Evolutionary conservation across 2,888 invertebrate genomes (phyloP).

Genomic region (Rutpela maculata): DNA sequence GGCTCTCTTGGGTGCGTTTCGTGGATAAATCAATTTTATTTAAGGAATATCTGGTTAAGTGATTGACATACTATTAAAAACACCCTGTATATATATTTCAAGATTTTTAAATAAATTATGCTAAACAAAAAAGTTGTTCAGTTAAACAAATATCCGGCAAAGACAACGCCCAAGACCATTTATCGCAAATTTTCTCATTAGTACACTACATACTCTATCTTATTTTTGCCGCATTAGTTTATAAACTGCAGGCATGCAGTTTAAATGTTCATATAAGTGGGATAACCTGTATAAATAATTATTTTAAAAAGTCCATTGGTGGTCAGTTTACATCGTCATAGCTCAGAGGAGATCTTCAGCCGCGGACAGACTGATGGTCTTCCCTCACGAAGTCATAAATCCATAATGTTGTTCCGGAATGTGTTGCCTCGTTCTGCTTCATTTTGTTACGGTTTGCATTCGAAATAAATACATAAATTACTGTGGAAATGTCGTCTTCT

Average conservation of each 20-base stretch:
- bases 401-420: constrained; percentile 40
- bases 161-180: too few relatives aligned
- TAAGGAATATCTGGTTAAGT: too few relatives aligned
- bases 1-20: too few relatives aligned
- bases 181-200: too few relatives aligned
- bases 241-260: neutral
- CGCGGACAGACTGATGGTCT: constrained; percentile 35
- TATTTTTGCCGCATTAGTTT: neutral
- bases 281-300: constrained; percentile 4
- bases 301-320: constrained; percentile 1
- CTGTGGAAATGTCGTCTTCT: constrained; percentile 14
- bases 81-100: too few relatives aligned
- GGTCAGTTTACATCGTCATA: constrained; percentile 18
- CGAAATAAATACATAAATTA: constrained; percentile 47
- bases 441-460: constrained; percentile 46
- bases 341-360: constrained; percentile 21
- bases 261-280: neutral
- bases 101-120: too few relatives aligned
- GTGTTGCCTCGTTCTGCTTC: constrained; percentile 46
- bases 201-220: too few relatives aligned
- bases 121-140: too few relatives aligned
- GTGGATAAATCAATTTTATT: too few relatives aligned
- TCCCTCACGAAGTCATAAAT: constrained; percentile 46
- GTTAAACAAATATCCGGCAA: too few relatives aligned
- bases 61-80: too few relatives aligned